These are phyloP conservation scores for Takifugu bimaculatus DNA, from an alignment of 2,113 vertebrate genomes.

Conservation along the genomic window DNA sequence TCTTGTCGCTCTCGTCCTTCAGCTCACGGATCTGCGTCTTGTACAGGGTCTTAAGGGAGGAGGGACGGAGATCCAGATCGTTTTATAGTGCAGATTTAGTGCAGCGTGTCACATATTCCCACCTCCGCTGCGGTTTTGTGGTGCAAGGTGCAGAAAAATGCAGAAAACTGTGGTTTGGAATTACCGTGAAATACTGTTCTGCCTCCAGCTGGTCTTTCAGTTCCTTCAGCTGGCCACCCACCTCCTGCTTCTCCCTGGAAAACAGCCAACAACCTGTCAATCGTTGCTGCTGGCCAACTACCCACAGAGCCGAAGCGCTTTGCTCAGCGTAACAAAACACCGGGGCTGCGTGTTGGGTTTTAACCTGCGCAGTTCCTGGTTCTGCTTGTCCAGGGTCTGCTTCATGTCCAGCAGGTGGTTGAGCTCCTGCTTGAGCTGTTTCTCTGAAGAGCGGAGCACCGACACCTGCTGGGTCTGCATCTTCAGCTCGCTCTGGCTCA, in stretches of 20 bases:
- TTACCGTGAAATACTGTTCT: conserved; percentile 97
- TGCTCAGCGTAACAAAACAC: conserved; percentile 1
- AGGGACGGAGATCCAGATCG: background rate
- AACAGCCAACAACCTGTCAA: conserved; percentile 51
- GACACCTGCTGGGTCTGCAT: conserved; percentile 89
- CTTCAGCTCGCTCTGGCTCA: conserved; percentile 89
- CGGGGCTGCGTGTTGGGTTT: background rate
- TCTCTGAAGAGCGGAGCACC: conserved; percentile 85
- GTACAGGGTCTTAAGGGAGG: conserved; percentile 86
- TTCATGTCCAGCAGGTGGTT: conserved; percentile 91
- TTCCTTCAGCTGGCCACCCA: conserved; percentile 97
- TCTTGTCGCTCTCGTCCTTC: conserved; percentile 97
- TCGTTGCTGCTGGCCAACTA: conserved; percentile 17
- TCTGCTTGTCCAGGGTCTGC: conserved; percentile 89
- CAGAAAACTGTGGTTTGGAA: conserved; percentile 63
- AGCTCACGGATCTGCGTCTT: conserved; percentile 97
- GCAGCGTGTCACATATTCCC: conserved; percentile 1
- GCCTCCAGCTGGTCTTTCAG: conserved; percentile 97
- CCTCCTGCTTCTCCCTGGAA: conserved; percentile 90
- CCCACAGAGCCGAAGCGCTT: conserved; percentile 28
- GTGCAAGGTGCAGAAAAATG: background rate
- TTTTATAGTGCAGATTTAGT: background rate
- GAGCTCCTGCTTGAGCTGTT: conserved; percentile 93
- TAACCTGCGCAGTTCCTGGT: conserved; percentile 88
- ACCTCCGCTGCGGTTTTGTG: background rate